phyloP scores from a whole-genome alignment of 37 sponge, comb jelly and placozoan species.

The Aplysina aerophoba region DNA sequence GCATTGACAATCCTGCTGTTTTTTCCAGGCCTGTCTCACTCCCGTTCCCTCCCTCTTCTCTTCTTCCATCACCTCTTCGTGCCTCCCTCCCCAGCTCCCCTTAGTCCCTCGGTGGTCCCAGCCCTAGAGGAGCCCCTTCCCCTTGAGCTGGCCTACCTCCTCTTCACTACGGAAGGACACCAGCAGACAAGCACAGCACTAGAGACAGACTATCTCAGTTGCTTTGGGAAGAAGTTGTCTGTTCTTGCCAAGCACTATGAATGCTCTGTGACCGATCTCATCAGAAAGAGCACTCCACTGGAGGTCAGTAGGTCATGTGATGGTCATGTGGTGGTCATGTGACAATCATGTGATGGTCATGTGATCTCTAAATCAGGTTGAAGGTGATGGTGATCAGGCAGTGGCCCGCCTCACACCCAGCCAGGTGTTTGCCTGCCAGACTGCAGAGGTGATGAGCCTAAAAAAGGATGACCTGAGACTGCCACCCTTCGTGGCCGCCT shows the following conservation, averaged over 20 bases:
- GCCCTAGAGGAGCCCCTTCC: background rate
- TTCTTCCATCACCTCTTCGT: too few species aligned
- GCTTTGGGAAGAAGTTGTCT: constrained; percentile 16
- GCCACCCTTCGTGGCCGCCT: constrained; percentile 45
- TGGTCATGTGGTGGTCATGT: too few species aligned
- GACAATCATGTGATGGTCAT: too few species aligned
- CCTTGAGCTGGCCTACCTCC: constrained; percentile 8
- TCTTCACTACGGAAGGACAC: background rate
- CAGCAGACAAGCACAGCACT: background rate
- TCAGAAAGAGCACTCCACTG: constrained; percentile 5
- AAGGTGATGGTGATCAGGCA: constrained; percentile 19
- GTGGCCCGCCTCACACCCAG: constrained; percentile 34
- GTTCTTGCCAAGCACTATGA: background rate
- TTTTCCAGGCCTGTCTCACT: too few species aligned
- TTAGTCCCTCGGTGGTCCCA: too few species aligned
- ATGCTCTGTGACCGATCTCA: background rate
- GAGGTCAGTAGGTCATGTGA: background rate
- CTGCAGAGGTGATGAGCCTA: constrained; percentile 40
- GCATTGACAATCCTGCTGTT: too few species aligned
- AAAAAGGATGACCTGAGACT: constrained; percentile 47
- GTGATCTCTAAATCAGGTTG: too few species aligned
- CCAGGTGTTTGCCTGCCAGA: constrained; percentile 56
- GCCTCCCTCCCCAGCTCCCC: too few species aligned
- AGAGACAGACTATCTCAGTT: background rate
- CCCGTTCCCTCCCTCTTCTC: too few species aligned